Evolutionary conservation across 2,113 vertebrate species (phyloP).

Genomic region (Apteryx owenii): DNA sequence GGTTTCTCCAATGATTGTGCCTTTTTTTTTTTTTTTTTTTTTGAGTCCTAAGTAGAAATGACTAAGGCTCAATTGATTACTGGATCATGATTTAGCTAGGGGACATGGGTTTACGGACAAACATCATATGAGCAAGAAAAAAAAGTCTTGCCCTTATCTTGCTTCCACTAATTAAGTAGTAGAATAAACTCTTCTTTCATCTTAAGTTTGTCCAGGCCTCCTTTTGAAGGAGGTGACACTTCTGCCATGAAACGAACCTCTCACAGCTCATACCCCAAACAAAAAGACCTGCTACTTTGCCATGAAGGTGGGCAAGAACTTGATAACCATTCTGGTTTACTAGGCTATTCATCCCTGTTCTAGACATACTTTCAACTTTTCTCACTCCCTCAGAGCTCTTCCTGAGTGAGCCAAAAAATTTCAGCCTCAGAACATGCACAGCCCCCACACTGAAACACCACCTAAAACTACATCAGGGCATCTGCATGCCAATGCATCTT

Average conservation of each 20-base stretch:
- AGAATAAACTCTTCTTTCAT: neutral
- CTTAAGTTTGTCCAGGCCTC: neutral
- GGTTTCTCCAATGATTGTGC: conserved; percentile 22
- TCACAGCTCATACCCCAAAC: neutral
- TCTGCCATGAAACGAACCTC: neutral
- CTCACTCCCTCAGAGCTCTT: conserved; percentile 5
- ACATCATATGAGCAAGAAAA: neutral
- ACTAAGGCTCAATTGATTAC: neutral
- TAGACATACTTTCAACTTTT: neutral
- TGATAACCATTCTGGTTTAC: neutral
- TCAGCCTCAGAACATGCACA: conserved; percentile 1
- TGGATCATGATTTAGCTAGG: neutral
- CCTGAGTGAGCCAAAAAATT: conserved; percentile 5
- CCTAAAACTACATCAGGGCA: neutral
- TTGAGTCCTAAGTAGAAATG: conserved; percentile 5
- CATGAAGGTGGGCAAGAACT: neutral
- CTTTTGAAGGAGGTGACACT: neutral
- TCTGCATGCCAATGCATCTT: neutral
- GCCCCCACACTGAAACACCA: neutral
- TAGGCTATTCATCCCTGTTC: neutral
- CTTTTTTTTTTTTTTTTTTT: neutral
- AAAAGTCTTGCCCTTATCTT: neutral
- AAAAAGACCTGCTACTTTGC: neutral
- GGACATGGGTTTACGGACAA: neutral
- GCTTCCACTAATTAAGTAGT: neutral